Evolutionary conservation across 1,140 invertebrate genomes (phyloP).

Genomic region (Camponotus pennsylvanicus): DNA sequence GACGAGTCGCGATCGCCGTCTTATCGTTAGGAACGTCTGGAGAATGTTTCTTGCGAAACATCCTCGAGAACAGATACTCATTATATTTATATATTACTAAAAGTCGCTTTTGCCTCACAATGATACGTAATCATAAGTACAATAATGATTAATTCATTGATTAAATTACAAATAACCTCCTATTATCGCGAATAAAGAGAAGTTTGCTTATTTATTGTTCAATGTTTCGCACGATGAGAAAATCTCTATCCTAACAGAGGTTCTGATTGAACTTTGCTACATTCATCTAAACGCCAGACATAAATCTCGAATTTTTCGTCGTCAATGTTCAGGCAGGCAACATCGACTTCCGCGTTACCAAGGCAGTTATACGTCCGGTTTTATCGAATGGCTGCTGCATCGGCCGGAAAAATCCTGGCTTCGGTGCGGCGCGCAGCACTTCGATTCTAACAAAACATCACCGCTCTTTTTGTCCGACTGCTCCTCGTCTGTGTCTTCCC

Average conservation of each 20-base stretch:
- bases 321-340: not conserved
- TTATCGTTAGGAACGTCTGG: slow-evolving; percentile 18
- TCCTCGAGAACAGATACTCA: not conserved
- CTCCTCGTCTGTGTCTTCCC: slow-evolving; percentile 34
- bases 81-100: not conserved
- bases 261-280: slow-evolving; percentile 8
- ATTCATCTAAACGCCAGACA: not conserved
- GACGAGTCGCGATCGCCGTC: slow-evolving; percentile 77
- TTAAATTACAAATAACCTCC: slow-evolving; percentile 5
- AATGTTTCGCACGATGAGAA: slow-evolving; percentile 1
- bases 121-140: not conserved
- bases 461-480: slow-evolving; percentile 32
- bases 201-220: not conserved
- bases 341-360: slow-evolving; percentile 27
- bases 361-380: slow-evolving; percentile 20
- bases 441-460: slow-evolving; percentile 50
- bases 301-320: slow-evolving; percentile 23
- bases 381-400: slow-evolving; percentile 6
- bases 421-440: slow-evolving; percentile 31
- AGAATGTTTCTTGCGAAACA: slow-evolving; percentile 20
- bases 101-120: not conserved
- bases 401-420: slow-evolving; percentile 43
- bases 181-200: not conserved
- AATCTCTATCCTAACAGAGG: not conserved
- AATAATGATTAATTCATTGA: slow-evolving; percentile 1